These are phyloP conservation scores for Rapana venosa DNA, from an alignment of 2,888 invertebrate genomes.

Conservation along the genomic window DNA sequence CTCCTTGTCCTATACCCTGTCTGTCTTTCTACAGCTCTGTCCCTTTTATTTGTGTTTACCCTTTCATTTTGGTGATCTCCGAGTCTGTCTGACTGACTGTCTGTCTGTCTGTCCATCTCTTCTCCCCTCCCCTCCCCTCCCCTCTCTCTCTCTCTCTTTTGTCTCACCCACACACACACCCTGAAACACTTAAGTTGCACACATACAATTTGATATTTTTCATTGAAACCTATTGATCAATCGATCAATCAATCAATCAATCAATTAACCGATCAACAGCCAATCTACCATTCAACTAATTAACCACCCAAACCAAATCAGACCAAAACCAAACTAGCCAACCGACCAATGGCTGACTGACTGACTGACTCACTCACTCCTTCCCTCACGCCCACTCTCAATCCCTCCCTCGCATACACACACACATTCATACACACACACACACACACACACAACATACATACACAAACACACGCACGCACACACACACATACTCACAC, in stretches of 20 bases:
- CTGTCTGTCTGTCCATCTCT: not conserved
- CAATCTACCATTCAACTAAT: too few species aligned
- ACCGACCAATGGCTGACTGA: too few species aligned
- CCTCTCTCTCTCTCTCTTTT: not conserved
- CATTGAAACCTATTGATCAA: not conserved
- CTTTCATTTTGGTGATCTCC: too few species aligned
- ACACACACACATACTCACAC: too few species aligned
- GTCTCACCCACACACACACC: too few species aligned
- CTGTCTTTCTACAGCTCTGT: not conserved
- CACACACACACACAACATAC: constrained; percentile 14
- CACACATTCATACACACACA: not conserved
- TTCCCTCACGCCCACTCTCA: not conserved
- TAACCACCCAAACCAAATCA: not conserved
- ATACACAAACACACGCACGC: constrained; percentile 4
- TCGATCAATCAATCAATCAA: not conserved
- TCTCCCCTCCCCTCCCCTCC: not conserved
- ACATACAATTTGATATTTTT: too few species aligned
- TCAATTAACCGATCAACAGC: not conserved
- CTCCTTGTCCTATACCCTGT: not conserved
- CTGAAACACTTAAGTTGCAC: not conserved
- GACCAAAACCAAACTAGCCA: not conserved
- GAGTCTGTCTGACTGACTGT: not conserved
- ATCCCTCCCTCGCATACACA: not conserved
- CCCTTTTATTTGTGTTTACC: not conserved
- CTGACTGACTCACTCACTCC: too few species aligned